Conservation (phyloP, 1,140 invertebrate genomes). For the Caenorhabditis tropicalis region DNA sequence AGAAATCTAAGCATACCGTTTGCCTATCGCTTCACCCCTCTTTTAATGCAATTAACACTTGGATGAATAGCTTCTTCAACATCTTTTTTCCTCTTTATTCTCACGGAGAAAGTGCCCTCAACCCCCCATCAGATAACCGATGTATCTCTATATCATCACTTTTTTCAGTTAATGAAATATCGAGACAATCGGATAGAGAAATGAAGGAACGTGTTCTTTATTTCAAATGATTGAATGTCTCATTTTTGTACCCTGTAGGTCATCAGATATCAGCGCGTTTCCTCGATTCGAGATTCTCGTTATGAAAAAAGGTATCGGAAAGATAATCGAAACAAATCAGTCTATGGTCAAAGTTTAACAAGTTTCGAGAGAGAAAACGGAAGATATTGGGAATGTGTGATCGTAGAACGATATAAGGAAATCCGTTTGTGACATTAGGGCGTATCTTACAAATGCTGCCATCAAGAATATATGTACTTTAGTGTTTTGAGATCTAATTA, state of each 20-base stretch:
- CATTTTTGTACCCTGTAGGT: not conserved
- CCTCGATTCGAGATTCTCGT: not conserved
- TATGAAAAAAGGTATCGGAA: not conserved
- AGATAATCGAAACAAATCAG: not conserved
- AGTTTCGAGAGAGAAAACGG: too few species aligned
- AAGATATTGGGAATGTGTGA: not conserved
- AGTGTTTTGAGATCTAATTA: too few species aligned
- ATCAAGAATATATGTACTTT: too few species aligned
- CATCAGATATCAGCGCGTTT: not conserved
- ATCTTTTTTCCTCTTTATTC: not conserved
- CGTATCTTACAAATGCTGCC: too few species aligned
- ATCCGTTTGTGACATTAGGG: too few species aligned
- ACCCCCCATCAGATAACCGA: not conserved
- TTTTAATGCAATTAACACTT: slow-evolving; percentile 33
- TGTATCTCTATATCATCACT: not conserved
- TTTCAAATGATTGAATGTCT: not conserved
- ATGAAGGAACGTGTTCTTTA: not conserved
- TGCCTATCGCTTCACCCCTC: not conserved
- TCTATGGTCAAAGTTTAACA: not conserved
- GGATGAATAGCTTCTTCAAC: slow-evolving; percentile 17
- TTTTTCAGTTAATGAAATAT: not conserved
- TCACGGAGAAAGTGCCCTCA: not conserved
- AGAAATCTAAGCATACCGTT: not conserved
- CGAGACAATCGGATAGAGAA: not conserved
- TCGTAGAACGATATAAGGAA: not conserved